A percentile compares a stretch with the other conserved stretches of the same genome.
Evolutionary conservation across 2,888 invertebrate genomes (phyloP).

Genomic region (Furcula furcula): DNA sequence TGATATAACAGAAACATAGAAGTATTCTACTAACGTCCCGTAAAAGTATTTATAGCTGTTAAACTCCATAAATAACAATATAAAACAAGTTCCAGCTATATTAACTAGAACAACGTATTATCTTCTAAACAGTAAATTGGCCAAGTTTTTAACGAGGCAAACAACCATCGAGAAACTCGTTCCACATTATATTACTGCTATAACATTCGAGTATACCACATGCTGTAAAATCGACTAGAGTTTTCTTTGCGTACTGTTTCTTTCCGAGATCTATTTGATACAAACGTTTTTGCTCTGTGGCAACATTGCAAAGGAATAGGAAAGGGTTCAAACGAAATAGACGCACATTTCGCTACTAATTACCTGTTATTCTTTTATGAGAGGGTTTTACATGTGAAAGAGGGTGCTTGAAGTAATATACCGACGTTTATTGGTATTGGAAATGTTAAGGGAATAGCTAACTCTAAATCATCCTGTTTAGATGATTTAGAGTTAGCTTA

Average conservation of each 20-base stretch:
- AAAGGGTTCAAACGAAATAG: background rate
- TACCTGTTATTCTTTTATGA: slow-evolving; percentile 48
- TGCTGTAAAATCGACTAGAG: slow-evolving; percentile 5
- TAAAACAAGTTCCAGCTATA: slow-evolving; percentile 16
- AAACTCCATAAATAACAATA: no score
- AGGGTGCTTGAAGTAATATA: slow-evolving; percentile 36
- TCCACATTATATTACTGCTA: slow-evolving; percentile 11
- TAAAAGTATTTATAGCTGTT: no score
- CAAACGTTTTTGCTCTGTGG: slow-evolving; percentile 9
- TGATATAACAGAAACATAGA: no score
- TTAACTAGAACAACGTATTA: slow-evolving; percentile 23
- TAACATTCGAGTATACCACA: slow-evolving; percentile 14
- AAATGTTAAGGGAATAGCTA: slow-evolving; percentile 4
- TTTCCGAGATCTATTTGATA: slow-evolving; percentile 3
- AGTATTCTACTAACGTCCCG: no score
- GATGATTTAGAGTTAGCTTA: no score
- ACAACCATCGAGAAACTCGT: slow-evolving; percentile 25
- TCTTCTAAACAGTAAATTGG: slow-evolving; percentile 31
- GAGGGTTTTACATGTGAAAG: slow-evolving; percentile 34
- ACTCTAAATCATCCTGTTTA: no score
- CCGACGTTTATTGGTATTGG: slow-evolving; percentile 32
- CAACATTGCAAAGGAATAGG: slow-evolving; percentile 1
- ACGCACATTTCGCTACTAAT: slow-evolving; percentile 43
- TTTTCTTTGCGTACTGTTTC: slow-evolving; percentile 10
- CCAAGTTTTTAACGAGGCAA: slow-evolving; percentile 36